Percentiles rank a stretch among this genome's conserved stretches.
Evolutionary conservation across 1,140 invertebrate genomes (phyloP).

Genomic region (Teleopsis dalmanni): DNA sequence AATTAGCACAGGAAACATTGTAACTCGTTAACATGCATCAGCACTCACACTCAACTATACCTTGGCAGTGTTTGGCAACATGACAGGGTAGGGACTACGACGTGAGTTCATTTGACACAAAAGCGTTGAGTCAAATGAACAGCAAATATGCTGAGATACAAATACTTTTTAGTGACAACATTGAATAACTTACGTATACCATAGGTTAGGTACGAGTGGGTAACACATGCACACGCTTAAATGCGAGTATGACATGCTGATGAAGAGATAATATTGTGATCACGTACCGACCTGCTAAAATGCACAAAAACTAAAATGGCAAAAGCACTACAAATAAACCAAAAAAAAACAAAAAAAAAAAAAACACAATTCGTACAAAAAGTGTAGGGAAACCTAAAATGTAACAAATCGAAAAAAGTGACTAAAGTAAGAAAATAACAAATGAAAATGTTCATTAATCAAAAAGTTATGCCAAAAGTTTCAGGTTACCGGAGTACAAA

Average conservation of each 20-base stretch:
- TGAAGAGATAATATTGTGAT: conserved; percentile 43
- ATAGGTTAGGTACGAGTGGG: not conserved
- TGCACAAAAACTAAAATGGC: not conserved
- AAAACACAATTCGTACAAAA: too few relatives aligned
- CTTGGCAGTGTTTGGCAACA: too few relatives aligned
- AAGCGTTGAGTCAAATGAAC: conserved; percentile 6
- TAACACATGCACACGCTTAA: not conserved
- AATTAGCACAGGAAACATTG: conserved; percentile 42
- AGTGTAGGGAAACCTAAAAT: too few relatives aligned
- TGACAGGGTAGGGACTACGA: too few relatives aligned
- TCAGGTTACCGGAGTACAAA: too few relatives aligned
- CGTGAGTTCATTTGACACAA: conserved; percentile 7
- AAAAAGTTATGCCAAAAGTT: too few relatives aligned
- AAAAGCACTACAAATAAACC: not conserved
- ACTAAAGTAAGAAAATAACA: too few relatives aligned
- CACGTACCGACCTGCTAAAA: conserved; percentile 20
- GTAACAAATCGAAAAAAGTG: too few relatives aligned
- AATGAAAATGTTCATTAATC: too few relatives aligned
- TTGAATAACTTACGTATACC: not conserved
- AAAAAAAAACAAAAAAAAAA: too few relatives aligned
- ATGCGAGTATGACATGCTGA: conserved; percentile 19
- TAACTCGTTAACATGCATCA: conserved; percentile 32
- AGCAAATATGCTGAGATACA: not conserved
- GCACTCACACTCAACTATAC: not conserved
- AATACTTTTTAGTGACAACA: not conserved